Conservation (phyloP, 2,888 invertebrate genomes). For the Euplagia quadripunctaria region DNA sequence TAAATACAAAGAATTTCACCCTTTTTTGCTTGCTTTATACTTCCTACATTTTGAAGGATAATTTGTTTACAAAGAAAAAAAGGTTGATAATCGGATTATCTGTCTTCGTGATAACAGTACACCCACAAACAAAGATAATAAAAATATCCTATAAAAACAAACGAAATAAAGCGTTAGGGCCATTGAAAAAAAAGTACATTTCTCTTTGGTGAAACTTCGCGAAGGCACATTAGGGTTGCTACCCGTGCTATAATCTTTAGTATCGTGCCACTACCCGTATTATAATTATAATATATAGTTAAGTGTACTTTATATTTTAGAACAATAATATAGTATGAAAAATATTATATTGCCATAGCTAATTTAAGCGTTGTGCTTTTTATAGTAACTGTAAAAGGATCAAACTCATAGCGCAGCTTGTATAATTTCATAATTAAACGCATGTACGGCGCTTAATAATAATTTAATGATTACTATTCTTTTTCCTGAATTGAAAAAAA, state of each 20-base stretch:
- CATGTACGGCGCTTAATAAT: too few species aligned
- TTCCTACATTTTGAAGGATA: not conserved
- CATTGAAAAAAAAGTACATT: not conserved
- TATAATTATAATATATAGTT: too few species aligned
- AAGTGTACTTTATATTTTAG: too few species aligned
- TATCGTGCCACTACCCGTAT: too few species aligned
- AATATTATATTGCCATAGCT: too few species aligned
- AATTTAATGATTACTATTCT: too few species aligned
- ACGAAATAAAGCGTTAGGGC: not conserved
- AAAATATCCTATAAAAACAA: not conserved
- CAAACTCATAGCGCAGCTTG: not conserved
- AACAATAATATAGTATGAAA: too few species aligned
- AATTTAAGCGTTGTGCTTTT: too few species aligned
- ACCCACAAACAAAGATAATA: not conserved
- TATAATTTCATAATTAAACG: not conserved
- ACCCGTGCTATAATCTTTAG: not conserved
- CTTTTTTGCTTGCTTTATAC: not conserved
- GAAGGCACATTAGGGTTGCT: not conserved
- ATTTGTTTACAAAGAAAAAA: not conserved
- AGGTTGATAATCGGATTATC: not conserved
- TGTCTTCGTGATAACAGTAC: not conserved
- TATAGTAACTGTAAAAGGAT: not conserved
- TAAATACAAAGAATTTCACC: too few species aligned
- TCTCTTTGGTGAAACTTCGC: not conserved
- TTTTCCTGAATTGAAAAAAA: not conserved